Conservation (phyloP, 1,140 invertebrate genomes). For the Trachymyrmex septentrionalis region DNA sequence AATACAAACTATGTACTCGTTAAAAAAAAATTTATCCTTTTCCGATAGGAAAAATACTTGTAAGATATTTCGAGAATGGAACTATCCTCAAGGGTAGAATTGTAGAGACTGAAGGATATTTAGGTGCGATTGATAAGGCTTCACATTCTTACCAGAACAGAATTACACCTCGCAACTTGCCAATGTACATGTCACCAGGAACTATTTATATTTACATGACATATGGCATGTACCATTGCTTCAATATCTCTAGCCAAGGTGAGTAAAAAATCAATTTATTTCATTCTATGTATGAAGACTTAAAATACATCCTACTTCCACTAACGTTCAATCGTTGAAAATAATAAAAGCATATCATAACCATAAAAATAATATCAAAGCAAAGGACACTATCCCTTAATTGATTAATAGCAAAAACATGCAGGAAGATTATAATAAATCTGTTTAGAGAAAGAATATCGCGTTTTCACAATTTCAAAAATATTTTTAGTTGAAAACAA, state of each 20-base stretch:
- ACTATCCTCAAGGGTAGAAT: constrained; percentile 89
- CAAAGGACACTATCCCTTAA: not conserved
- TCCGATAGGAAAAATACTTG: constrained; percentile 87
- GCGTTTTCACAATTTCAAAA: not conserved
- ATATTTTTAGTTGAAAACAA: not conserved
- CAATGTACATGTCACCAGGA: constrained; percentile 94
- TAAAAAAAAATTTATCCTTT: constrained; percentile 30
- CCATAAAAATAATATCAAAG: not conserved
- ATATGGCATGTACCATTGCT: constrained; percentile 94
- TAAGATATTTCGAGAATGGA: constrained; percentile 87
- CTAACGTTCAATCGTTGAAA: not conserved
- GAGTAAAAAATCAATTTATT: constrained; percentile 46
- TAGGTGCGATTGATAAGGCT: constrained; percentile 91
- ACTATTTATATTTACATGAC: constrained; percentile 93
- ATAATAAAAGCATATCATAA: constrained; percentile 7
- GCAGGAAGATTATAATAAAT: not conserved
- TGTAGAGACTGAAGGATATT: constrained; percentile 93
- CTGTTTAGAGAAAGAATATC: not conserved
- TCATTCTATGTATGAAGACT: not conserved
- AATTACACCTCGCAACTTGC: constrained; percentile 90
- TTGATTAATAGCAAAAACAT: not conserved
- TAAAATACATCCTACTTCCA: not conserved
- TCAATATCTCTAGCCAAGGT: constrained; percentile 94
- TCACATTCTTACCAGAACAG: constrained; percentile 90
- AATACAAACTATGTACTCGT: not conserved